Percentiles rank a stretch among this genome's conserved stretches.
Evolutionary conservation across 2,888 invertebrate genomes (phyloP).

Genomic region (Norana najaformis): DNA sequence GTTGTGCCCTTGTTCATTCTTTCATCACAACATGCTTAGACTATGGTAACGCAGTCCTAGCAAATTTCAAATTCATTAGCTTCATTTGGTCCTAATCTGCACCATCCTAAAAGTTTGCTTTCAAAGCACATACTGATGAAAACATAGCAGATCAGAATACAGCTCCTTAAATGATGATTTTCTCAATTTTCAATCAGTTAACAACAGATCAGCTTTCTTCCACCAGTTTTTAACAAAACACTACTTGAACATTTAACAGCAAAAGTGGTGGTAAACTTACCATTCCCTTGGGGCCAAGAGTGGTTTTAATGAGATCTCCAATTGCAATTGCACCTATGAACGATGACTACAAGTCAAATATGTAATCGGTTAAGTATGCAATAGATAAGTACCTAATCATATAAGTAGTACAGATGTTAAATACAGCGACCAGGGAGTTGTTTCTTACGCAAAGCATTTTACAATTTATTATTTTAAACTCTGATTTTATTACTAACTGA

Average conservation of each 20-base stretch:
- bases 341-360: slow-evolving; percentile 70
- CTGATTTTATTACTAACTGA: too few relatives aligned
- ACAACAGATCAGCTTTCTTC: background rate
- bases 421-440: background rate
- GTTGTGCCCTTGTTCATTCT: too few relatives aligned
- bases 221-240: background rate
- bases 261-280: slow-evolving; percentile 54
- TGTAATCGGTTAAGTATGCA: slow-evolving; percentile 14
- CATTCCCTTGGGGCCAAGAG: slow-evolving; percentile 98
- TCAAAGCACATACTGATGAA: background rate
- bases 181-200: background rate
- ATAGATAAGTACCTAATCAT: background rate
- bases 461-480: too few relatives aligned
- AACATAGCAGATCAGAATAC: background rate
- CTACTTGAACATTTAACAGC: too few relatives aligned
- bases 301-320: slow-evolving; percentile 96
- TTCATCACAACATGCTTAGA: too few relatives aligned
- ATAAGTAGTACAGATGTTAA: background rate
- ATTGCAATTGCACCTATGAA: slow-evolving; percentile 98
- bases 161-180: background rate
- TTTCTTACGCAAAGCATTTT: too few relatives aligned
- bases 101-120: background rate
- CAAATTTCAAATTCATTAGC: too few relatives aligned
- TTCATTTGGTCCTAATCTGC: too few relatives aligned
- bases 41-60: too few relatives aligned